Conservation (phyloP, 2,888 invertebrate genomes). For the Heteromyza rotundicornis region DNA sequence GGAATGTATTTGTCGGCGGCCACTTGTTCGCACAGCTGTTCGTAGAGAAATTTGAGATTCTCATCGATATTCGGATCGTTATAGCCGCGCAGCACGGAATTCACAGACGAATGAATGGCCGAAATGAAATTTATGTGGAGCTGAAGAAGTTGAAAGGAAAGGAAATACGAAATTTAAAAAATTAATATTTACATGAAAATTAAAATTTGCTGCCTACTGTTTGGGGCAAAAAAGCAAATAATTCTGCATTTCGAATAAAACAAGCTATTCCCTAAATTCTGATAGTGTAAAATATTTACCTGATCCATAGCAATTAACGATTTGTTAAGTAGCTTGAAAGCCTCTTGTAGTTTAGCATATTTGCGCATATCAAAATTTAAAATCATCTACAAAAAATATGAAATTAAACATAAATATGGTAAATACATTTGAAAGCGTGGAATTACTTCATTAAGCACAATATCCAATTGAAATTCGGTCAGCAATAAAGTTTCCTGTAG, state of each 20-base stretch:
- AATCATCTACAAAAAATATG: conserved; percentile 47
- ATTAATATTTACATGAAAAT: not conserved
- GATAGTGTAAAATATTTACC: conserved; percentile 30
- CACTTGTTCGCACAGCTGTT: conserved; percentile 74
- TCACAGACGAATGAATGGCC: conserved; percentile 83
- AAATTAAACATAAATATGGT: not conserved
- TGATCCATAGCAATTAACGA: conserved; percentile 91
- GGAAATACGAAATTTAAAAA: not conserved
- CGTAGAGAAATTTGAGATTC: conserved; percentile 74
- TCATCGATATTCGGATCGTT: conserved; percentile 63
- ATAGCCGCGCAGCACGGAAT: conserved; percentile 65
- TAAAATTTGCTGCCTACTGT: not conserved
- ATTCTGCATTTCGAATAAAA: no score
- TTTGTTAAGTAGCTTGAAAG: conserved; percentile 88
- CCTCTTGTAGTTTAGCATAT: conserved; percentile 84
- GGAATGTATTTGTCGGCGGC: conserved; percentile 62
- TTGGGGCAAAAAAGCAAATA: no score
- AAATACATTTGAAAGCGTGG: no score
- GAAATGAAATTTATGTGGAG: conserved; percentile 94
- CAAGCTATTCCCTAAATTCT: no score
- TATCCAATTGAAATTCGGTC: conserved; percentile 90
- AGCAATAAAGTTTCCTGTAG: conserved; percentile 89
- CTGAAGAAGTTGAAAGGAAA: no score
- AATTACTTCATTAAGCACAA: conserved; percentile 79
- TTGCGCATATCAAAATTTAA: conserved; percentile 78